Percentiles rank a stretch among this genome's conserved stretches.
These are phyloP conservation scores for Neopipo cinnamomea DNA, from an alignment of 2,113 vertebrate genomes.

Conservation along the genomic window DNA sequence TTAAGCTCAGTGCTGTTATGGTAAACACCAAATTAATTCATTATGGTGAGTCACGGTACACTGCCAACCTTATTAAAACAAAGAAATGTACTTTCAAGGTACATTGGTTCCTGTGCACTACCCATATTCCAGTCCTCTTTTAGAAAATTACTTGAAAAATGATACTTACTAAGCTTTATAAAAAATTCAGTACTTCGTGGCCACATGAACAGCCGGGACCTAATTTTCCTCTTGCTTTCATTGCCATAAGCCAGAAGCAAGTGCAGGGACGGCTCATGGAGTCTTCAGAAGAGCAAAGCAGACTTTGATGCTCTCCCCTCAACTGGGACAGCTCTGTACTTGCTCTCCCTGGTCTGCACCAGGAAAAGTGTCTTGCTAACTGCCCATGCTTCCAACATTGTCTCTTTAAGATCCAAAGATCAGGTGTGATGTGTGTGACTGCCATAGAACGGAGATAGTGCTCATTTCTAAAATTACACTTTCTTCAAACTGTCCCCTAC, in stretches of 20 bases:
- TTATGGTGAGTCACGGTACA: slow-evolving; percentile 10
- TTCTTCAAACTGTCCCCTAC: background rate
- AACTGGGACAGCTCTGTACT: background rate
- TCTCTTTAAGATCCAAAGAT: background rate
- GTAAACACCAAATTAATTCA: slow-evolving; percentile 65
- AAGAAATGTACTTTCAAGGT: background rate
- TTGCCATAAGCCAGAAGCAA: background rate
- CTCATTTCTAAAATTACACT: background rate
- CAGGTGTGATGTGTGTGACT: fast-evolving
- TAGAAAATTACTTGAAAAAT: slow-evolving; percentile 6
- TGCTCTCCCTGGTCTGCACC: fast-evolving
- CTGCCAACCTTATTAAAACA: slow-evolving; percentile 43
- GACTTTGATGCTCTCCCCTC: background rate
- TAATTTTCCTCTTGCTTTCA: background rate
- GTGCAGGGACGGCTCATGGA: background rate
- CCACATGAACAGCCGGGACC: background rate
- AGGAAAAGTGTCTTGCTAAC: background rate
- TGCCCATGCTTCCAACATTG: fast-evolving
- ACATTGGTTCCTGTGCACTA: background rate
- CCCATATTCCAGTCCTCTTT: background rate
- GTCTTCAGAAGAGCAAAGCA: background rate
- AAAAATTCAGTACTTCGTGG: background rate
- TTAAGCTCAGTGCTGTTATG: slow-evolving; percentile 60
- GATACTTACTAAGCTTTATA: background rate
- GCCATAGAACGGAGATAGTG: fast-evolving